phyloP scores from a whole-genome alignment of 1,140 invertebrate species.

The Piezodorus guildinii region DNA sequence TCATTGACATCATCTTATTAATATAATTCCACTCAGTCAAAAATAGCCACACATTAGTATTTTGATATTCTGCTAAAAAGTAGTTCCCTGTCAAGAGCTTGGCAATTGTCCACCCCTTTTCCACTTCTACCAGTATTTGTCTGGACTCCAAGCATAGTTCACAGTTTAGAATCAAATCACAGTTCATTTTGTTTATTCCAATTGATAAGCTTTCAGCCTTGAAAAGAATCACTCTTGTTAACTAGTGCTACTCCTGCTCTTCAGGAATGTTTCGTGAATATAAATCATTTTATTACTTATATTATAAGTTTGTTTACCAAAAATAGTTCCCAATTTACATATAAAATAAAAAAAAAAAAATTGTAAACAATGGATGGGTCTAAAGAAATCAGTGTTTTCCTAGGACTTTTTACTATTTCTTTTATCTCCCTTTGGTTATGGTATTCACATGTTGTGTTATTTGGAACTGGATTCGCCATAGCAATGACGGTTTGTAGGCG shows the following conservation, averaged over 20 bases:
- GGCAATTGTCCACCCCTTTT: conserved; percentile 7
- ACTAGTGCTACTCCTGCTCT: no score
- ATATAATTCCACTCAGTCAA: neutral
- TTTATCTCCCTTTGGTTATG: conserved; percentile 1
- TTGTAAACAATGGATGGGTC: neutral
- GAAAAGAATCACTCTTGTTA: no score
- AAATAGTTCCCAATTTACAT: no score
- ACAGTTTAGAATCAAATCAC: no score
- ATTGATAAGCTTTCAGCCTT: no score
- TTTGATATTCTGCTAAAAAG: conserved; percentile 15
- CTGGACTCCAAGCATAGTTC: conserved; percentile 2
- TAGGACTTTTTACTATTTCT: neutral
- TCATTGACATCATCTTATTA: no score
- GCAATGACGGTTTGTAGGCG: conserved; percentile 7
- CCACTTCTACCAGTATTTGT: conserved; percentile 1
- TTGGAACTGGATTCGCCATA: conserved; percentile 7
- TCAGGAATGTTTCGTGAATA: no score
- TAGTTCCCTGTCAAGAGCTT: conserved; percentile 7
- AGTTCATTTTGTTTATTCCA: no score
- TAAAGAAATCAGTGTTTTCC: conserved; percentile 1
- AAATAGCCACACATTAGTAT: conserved; percentile 7
- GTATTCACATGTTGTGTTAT: conserved; percentile 6
- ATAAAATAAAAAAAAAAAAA: no score
- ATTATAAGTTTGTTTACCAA: no score
- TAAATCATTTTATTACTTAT: no score